Conservation (phyloP, 2,113 vertebrate genomes). For the Trachemys scripta region DNA sequence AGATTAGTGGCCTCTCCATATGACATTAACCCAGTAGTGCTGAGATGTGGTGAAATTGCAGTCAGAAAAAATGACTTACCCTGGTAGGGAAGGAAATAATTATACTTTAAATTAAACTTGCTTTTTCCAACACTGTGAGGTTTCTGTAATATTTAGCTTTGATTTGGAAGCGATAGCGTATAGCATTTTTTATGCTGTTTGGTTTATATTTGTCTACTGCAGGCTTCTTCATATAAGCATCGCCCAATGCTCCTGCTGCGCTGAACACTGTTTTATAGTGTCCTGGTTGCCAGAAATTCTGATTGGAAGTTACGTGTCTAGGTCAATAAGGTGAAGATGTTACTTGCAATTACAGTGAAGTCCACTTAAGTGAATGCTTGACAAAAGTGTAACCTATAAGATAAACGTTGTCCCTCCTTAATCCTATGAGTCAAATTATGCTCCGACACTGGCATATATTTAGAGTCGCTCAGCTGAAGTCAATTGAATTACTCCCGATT, state of each 20-base stretch:
- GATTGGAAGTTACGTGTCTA: slow-evolving; percentile 17
- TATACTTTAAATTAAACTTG: slow-evolving; percentile 72
- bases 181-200: slow-evolving; percentile 81
- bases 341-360: neutral
- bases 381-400: neutral
- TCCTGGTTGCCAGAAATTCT: slow-evolving; percentile 55
- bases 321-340: neutral
- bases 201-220: slow-evolving; percentile 75
- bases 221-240: slow-evolving; percentile 62
- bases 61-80: slow-evolving; percentile 53
- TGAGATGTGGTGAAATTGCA: slow-evolving; percentile 47
- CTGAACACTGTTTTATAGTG: slow-evolving; percentile 81
- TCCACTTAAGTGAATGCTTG: neutral
- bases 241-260: slow-evolving; percentile 26
- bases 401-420: neutral
- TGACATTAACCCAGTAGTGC: slow-evolving; percentile 17
- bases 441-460: neutral
- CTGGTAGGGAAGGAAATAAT: slow-evolving; percentile 62
- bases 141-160: slow-evolving; percentile 81
- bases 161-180: slow-evolving; percentile 82
- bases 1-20: slow-evolving; percentile 12
- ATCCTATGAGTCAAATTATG: neutral
- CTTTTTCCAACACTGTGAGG: slow-evolving; percentile 82
- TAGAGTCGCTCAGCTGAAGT: neutral
- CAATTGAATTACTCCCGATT: neutral